These are phyloP conservation scores for Molossus molossus DNA, from an alignment of 2,797 vertebrate species.

Conservation along the genomic window DNA sequence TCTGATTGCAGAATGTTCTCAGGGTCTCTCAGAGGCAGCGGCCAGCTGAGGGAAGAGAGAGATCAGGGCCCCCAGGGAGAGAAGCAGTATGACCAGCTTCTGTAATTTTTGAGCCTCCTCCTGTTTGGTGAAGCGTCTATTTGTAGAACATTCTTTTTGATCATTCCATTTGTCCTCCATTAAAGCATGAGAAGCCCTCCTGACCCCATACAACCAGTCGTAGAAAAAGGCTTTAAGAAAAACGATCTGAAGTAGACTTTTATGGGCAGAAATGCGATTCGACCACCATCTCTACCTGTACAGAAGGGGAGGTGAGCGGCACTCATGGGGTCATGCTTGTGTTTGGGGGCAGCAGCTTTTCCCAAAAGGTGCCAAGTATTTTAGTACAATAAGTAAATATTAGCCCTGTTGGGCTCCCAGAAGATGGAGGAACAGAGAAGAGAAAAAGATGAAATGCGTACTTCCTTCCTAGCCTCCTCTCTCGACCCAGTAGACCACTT, in stretches of 20 bases:
- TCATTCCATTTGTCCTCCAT: not conserved
- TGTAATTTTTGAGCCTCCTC: not conserved
- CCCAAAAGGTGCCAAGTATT: not conserved
- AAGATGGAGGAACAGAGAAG: not conserved
- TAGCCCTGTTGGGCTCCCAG: not conserved
- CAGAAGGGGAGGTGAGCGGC: not conserved
- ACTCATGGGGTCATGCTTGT: not conserved
- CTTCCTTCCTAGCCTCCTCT: not conserved
- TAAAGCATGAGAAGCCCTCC: slow-evolving; percentile 5
- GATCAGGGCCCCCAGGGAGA: not conserved
- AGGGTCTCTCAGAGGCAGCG: not conserved
- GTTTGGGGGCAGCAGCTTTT: not conserved
- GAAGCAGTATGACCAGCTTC: not conserved
- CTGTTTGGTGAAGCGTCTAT: not conserved
- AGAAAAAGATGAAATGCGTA: not conserved
- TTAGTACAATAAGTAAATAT: slow-evolving; percentile 21
- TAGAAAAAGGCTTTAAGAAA: slow-evolving; percentile 40
- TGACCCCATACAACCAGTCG: not conserved
- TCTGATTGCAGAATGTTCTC: not conserved
- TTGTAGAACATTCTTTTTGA: slow-evolving; percentile 25
- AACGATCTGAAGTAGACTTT: slow-evolving; percentile 19
- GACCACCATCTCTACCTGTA: not conserved
- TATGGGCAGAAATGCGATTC: slow-evolving; percentile 62
- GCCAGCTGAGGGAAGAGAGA: not conserved
- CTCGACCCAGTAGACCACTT: not conserved